phyloP scores from a whole-genome alignment of 2,888 invertebrate species.

The Fissipunctia ypsillon region DNA sequence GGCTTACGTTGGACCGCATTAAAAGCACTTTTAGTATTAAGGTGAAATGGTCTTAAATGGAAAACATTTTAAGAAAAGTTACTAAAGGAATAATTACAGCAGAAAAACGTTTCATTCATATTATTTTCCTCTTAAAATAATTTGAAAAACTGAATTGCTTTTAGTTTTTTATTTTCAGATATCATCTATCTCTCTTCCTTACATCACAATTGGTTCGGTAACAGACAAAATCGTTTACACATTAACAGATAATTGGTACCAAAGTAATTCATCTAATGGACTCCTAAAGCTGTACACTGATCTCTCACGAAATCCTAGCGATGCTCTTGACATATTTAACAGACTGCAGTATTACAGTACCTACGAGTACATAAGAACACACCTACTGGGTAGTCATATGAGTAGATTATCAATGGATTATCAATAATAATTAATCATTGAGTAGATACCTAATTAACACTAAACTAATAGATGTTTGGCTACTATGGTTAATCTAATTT shows the following conservation, averaged over 20 bases:
- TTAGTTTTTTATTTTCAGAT: neutral
- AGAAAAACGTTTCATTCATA: neutral
- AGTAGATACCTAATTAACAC: slow-evolving; percentile 8
- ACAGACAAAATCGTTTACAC: neutral
- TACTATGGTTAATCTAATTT: slow-evolving; percentile 16
- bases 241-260: neutral
- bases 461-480: neutral
- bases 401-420: too few relatives aligned
- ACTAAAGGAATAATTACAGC: neutral
- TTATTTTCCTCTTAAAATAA: neutral
- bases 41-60: slow-evolving; percentile 55
- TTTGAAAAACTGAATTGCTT: neutral
- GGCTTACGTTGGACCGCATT: slow-evolving; percentile 63
- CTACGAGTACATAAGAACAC: slow-evolving; percentile 5
- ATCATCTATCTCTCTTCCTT: neutral
- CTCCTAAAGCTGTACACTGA: neutral
- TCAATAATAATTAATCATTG: slow-evolving; percentile 21
- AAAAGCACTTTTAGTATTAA: slow-evolving; percentile 66
- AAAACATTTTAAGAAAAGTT: slow-evolving; percentile 22
- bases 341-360: neutral
- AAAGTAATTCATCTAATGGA: neutral
- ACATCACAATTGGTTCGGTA: neutral
- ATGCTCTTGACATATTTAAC: neutral
- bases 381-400: neutral
- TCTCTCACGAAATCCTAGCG: neutral